Percentiles rank a stretch among this genome's conserved stretches.
These are phyloP conservation scores for Choreutis nemorana DNA, from an alignment of 2,888 invertebrate genomes.

Conservation along the genomic window DNA sequence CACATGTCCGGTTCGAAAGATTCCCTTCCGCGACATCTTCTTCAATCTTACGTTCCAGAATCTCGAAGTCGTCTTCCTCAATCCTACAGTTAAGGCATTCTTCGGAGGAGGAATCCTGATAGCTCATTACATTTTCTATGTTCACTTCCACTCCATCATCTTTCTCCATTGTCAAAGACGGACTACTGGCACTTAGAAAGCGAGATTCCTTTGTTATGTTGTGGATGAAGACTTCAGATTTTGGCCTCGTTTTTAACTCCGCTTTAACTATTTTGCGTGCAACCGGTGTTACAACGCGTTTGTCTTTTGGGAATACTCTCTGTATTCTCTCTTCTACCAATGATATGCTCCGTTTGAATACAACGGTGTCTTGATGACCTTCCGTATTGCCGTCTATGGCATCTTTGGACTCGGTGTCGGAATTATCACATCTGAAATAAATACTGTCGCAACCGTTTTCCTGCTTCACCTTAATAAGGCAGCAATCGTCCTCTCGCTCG, in stretches of 20 bases:
- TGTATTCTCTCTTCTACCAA: constrained; percentile 47
- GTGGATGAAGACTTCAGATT: constrained; percentile 28
- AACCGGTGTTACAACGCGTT: constrained; percentile 17
- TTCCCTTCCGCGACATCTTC: constrained; percentile 30
- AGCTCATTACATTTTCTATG: constrained; percentile 45
- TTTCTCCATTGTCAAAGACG: constrained; percentile 24
- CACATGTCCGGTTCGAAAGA: constrained; percentile 22
- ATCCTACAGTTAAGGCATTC: constrained; percentile 40
- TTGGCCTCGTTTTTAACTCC: constrained; percentile 21
- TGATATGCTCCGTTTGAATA: constrained; percentile 51
- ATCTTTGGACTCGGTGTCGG: constrained; percentile 43
- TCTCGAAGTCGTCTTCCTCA: constrained; percentile 46
- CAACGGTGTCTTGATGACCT: constrained; percentile 34
- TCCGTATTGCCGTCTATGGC: constrained; percentile 32
- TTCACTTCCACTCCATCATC: constrained; percentile 43
- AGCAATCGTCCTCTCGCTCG: constrained; percentile 55
- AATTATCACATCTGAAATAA: constrained; percentile 47
- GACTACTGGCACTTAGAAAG: constrained; percentile 42
- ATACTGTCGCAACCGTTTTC: constrained; percentile 54
- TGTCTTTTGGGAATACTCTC: constrained; percentile 38
- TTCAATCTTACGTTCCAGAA: constrained; percentile 43
- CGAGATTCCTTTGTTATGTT: constrained; percentile 25
- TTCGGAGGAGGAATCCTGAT: constrained; percentile 55
- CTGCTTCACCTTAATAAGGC: constrained; percentile 52
- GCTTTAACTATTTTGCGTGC: constrained; percentile 13